Conservation (phyloP, 2,888 invertebrate genomes). For the Dastarcus helophoroides region DNA sequence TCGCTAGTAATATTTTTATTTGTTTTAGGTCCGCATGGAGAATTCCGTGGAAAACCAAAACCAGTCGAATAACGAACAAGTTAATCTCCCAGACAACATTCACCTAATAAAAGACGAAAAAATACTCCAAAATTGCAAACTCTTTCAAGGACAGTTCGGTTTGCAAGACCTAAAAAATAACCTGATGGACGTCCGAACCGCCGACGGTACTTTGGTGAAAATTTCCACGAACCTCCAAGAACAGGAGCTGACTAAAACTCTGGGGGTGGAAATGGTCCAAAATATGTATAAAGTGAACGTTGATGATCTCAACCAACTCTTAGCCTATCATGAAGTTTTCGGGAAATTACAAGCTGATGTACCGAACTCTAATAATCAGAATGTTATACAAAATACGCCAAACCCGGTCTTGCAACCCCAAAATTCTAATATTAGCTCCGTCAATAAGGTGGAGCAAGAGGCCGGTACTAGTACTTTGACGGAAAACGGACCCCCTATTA, state of each 20-base stretch:
- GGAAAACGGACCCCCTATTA: conserved; percentile 49
- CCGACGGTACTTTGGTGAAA: conserved; percentile 63
- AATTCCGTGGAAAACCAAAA: conserved; percentile 30
- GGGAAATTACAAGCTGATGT: conserved; percentile 54
- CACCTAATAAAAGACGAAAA: conserved; percentile 50
- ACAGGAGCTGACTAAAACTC: conserved; percentile 47
- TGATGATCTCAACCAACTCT: conserved; percentile 71
- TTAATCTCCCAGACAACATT: conserved; percentile 21
- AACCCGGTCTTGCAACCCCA: conserved; percentile 5
- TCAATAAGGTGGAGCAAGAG: conserved; percentile 39
- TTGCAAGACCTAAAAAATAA: conserved; percentile 36
- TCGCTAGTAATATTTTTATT: conserved; percentile 1
- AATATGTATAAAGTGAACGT: conserved; percentile 68
- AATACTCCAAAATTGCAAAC: conserved; percentile 40
- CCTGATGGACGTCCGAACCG: conserved; percentile 51
- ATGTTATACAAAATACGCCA: conserved; percentile 19
- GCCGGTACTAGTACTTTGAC: conserved; percentile 45
- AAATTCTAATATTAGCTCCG: conserved; percentile 22
- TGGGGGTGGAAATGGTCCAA: conserved; percentile 61
- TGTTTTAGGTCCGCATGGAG: conserved; percentile 28
- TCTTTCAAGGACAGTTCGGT: conserved; percentile 31
- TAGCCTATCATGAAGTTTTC: conserved; percentile 80
- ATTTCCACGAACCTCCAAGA: conserved; percentile 53
- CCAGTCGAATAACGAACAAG: conserved; percentile 23
- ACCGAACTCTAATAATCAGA: conserved; percentile 32